Base-by-base conservation (phyloP, 2,888 invertebrate species). In the Dione vanillae region DNA sequence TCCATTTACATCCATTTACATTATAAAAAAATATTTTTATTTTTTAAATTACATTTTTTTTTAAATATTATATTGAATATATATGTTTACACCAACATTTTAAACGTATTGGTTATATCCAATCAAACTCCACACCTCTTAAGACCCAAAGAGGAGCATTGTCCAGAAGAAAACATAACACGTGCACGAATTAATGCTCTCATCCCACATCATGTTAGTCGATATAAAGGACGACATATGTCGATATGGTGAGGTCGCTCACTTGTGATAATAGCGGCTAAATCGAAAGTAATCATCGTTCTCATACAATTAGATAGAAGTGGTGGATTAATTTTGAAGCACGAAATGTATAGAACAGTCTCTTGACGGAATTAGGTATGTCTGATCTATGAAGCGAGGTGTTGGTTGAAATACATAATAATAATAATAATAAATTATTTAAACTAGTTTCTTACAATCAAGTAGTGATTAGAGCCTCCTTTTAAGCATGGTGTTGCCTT, bases 101-200 rank as follows among this genome's bases (percentile, higher is more conserved):
- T 40, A 40, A 40, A 40, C 27, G 5, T 27, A 27, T 27, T 40
- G 9, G 10, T 40, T 40, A 40, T 40, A 49, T 37, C 11, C 56
- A 56, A 56, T 40, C 5, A 7, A 45, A 61, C 61, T n/a, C 9
- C 27, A 61, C 10, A 37, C 45, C 45, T 61, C 45, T 27, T 27
- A 45, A 45, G 11, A 27, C 0, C 12, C 11, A 27, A 45, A 61
- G n/a, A 20, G 61, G 27, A 11, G 56, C 27, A 69, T 59, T 59
- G 52, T 67, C 35, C 11, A 35, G 40, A 54, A 27, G 59, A 3
- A 43, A 19, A 27, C 19, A 43, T 41, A 14, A 61, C 61, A 61
- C 43, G 61, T 61, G 61, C 45, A 61, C 61, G n/a, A 61, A 61
- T 61, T 61, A 61, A 61, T 27, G n/a, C 45, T 16, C 61, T 61